These are phyloP conservation scores for Psilopogon haemacephalus DNA, from an alignment of 2,113 vertebrate genomes.

Conservation along the genomic window DNA sequence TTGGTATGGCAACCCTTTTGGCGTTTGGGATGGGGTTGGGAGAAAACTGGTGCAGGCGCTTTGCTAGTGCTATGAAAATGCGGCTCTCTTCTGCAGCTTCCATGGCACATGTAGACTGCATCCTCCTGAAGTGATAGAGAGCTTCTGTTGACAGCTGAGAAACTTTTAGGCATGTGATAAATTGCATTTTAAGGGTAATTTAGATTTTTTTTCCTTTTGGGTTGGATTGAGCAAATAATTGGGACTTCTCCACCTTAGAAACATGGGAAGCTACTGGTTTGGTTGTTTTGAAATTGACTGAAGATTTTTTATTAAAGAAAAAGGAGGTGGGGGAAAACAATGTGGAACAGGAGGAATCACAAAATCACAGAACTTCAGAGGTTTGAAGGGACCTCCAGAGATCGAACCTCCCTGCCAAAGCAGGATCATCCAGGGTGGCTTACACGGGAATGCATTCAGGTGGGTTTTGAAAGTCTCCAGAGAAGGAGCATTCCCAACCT, in stretches of 20 bases:
- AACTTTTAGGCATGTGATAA: constrained; percentile 50
- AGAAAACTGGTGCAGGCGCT: constrained; percentile 16
- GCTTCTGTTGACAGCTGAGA: constrained; percentile 42
- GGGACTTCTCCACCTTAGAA: neutral
- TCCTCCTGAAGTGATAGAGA: constrained; percentile 38
- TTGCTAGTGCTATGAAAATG: neutral
- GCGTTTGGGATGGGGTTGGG: constrained; percentile 36
- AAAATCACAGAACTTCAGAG: no score
- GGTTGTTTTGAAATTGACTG: neutral
- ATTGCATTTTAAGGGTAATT: neutral
- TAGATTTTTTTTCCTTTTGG: neutral
- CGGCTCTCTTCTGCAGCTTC: constrained; percentile 11
- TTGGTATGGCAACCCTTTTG: neutral
- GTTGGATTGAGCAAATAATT: neutral
- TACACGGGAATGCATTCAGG: no score
- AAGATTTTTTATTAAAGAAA: neutral
- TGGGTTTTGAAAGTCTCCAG: no score
- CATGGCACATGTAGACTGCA: neutral
- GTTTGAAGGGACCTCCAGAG: no score
- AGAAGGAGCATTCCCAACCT: no score
- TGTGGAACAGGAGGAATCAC: neutral
- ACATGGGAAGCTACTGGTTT: neutral
- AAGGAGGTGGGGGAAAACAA: neutral
- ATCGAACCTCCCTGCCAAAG: no score
- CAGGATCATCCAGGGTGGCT: no score